Percentiles rank a stretch among this genome's conserved stretches.
phyloP scores from a whole-genome alignment of 2,888 invertebrate genomes.

The Pecten maximus region DNA sequence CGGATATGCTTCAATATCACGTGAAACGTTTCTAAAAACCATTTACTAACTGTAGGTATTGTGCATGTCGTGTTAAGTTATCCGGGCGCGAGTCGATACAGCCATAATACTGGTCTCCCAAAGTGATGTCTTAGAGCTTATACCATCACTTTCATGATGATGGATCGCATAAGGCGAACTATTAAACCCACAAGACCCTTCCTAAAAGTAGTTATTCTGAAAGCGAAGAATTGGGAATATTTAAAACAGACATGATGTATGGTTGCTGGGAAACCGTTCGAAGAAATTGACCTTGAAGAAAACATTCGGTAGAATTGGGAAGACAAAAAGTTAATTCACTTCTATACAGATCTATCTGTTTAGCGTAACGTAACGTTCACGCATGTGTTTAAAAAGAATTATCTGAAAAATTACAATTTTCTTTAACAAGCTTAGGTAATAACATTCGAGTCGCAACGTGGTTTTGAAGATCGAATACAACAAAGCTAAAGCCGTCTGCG shows the following conservation, averaged over 20 bases:
- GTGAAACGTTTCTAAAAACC: neutral
- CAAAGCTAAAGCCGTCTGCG: too few species aligned
- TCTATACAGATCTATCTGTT: neutral
- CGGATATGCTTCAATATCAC: neutral
- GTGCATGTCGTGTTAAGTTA: neutral
- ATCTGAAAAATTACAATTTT: neutral
- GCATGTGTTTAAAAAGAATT: neutral
- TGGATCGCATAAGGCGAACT: neutral
- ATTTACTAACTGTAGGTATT: neutral
- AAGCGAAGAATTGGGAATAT: neutral
- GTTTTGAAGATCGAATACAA: neutral
- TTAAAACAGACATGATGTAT: slow-evolving; percentile 25
- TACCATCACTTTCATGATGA: neutral
- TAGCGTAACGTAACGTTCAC: neutral
- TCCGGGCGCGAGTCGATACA: neutral
- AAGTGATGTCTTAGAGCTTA: neutral
- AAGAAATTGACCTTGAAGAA: neutral
- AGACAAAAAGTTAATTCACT: slow-evolving; percentile 16
- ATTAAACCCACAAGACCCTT: neutral
- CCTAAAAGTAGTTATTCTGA: neutral
- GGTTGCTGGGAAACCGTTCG: neutral
- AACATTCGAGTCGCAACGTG: neutral
- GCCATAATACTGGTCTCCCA: neutral
- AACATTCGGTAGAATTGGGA: neutral
- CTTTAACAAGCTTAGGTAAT: neutral